phyloP scores from a whole-genome alignment of 2,797 vertebrate genomes.

The Anisognathus igniventris region DNA sequence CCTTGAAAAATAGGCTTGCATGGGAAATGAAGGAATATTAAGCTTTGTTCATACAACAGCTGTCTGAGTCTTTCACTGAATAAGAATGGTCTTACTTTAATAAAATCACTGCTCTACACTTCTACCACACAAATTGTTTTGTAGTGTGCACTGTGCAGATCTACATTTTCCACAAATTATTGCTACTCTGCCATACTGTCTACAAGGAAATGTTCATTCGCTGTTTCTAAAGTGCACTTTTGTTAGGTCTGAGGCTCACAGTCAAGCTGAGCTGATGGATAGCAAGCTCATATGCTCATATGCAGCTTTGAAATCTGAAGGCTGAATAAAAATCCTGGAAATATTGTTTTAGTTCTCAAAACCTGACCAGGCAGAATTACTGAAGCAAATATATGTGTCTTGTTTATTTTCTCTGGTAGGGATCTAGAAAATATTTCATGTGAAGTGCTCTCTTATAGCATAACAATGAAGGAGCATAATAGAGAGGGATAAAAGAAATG shows the following conservation, averaged over 20 bases:
- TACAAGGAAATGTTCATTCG: neutral
- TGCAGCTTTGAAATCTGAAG: neutral
- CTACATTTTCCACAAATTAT: slow-evolving; percentile 12
- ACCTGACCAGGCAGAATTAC: neutral
- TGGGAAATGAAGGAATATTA: slow-evolving; percentile 43
- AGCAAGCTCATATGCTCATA: neutral
- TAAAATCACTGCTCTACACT: neutral
- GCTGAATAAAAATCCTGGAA: slow-evolving; percentile 11
- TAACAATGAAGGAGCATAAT: neutral
- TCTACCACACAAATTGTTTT: neutral
- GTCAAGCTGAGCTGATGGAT: slow-evolving; percentile 12
- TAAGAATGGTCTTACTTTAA: slow-evolving; percentile 33
- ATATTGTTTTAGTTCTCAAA: neutral
- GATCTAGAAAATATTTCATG: neutral
- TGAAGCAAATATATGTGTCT: neutral
- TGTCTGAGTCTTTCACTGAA: slow-evolving; percentile 20
- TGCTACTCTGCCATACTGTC: neutral
- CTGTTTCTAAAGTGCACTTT: neutral
- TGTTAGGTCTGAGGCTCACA: neutral
- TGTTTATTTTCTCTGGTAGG: neutral
- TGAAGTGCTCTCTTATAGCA: neutral
- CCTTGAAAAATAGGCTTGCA: slow-evolving; percentile 37
- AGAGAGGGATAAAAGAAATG: neutral
- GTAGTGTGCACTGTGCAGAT: neutral
- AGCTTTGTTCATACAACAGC: slow-evolving; percentile 21